phyloP scores from a whole-genome alignment of 2,797 vertebrate genomes.

The Pachyuromys duprasi region DNA sequence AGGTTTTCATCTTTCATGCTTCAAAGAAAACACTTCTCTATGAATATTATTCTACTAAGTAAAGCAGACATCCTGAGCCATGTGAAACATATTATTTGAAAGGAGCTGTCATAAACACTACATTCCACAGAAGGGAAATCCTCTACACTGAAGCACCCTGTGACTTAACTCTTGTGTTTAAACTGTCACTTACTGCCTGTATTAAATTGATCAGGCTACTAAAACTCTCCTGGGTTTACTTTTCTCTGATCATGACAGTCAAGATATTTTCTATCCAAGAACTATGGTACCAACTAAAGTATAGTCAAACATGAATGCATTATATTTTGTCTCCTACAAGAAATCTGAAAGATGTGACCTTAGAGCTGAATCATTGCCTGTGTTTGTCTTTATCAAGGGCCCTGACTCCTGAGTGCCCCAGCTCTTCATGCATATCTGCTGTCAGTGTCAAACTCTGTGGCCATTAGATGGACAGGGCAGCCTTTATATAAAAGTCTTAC shows the following conservation, averaged over 20 bases:
- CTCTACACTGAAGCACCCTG: not conserved
- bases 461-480: not conserved
- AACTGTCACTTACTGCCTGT: not conserved
- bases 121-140: not conserved
- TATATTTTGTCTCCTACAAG: not conserved
- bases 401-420: not conserved
- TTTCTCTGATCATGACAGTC: not conserved
- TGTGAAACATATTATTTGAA: conserved; percentile 5
- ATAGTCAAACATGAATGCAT: not conserved
- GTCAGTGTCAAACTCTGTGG: not conserved
- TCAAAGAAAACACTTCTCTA: not conserved
- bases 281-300: not conserved
- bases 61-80: not conserved
- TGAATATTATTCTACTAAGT: not conserved
- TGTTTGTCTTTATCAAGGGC: too few species aligned
- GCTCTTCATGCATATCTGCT: not conserved
- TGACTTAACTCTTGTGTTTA: not conserved
- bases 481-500: not conserved
- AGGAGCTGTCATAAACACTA: not conserved
- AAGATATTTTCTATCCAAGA: not conserved
- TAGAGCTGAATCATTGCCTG: not conserved
- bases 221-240: not conserved
- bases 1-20: not conserved
- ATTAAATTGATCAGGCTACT: not conserved
- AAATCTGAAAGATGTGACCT: not conserved